Base-by-base conservation (phyloP, 92 coral and sea anemone species). In the Galaxea fascicularis region DNA sequence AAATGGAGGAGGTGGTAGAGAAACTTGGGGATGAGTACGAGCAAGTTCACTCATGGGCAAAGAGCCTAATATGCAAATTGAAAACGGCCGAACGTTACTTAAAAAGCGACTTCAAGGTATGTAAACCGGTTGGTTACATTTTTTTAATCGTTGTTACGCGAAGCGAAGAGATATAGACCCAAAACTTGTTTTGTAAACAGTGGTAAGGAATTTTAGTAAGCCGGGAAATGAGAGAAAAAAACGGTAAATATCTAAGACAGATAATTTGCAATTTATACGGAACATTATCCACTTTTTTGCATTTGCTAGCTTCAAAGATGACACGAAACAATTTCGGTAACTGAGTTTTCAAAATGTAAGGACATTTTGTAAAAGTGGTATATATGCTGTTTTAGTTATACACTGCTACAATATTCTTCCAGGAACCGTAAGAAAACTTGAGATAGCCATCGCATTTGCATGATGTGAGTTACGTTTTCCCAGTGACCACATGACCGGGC, bases 31-130 rank as follows among this genome's bases (percentile, higher is more conserved):
- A 85, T 76, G 74, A 74, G 18, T 76, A 73, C 25, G 85, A 82
- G 51, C 74, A 69, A 49, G 87, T 90, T 68, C 82, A 73, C 65
- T 74, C 87, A 8, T 85, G 93, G 90, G 87, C 90, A 29, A 90
- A 82, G 71, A 27, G 57, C 28, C 89, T 77, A 79, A 89, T 65
- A 27, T 52, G 35, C 49, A 84, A 80, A 63, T 81, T 85, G 62
- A 78, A 89, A 65, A 62, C 44, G 27, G 83, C 92, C 66, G 84
- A 89, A 63, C 77, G 89, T 58, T 89, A 80, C 81, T 81, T 85
- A 21, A 84, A 85, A 84, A 72, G 83, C 51, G 84, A 89, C 78
- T 89, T 72, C 86, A 89, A 89, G 93, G 87, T 89, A 29, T 27
- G 70, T 65, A 29, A 6, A 65, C 16, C 70, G 28, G 41, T 29